A percentile compares a stretch with the other conserved stretches of the same genome.
phyloP scores from a whole-genome alignment of 2,888 invertebrate species.

The Suillia variegata region DNA sequence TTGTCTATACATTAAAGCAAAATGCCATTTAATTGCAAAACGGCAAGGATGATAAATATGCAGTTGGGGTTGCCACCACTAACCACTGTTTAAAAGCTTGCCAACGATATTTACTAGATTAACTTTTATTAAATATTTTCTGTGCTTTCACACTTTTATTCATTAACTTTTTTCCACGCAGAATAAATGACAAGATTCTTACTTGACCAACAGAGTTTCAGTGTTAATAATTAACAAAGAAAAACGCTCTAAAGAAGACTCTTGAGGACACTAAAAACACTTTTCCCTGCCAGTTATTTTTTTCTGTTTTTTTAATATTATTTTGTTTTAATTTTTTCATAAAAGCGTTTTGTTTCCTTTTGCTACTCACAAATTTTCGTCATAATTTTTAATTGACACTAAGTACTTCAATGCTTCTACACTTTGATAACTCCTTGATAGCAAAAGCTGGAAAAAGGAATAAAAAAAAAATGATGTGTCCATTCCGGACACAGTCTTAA shows the following conservation, averaged over 20 bases:
- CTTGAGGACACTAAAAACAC: neutral
- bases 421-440: constrained; percentile 11
- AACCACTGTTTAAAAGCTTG: too few species aligned
- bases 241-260: neutral
- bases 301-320: neutral
- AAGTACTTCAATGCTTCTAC: constrained; percentile 29
- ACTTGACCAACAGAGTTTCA: neutral
- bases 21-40: too few species aligned
- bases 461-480: neutral
- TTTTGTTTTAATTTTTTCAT: too few species aligned
- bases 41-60: too few species aligned
- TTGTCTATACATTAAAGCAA: too few species aligned
- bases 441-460: neutral
- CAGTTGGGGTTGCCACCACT: too few species aligned
- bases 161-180: too few species aligned
- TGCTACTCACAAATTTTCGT: constrained; percentile 11
- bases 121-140: too few species aligned
- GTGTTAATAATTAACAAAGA: neutral
- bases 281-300: neutral
- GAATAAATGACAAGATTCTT: too few species aligned
- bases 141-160: too few species aligned
- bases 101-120: too few species aligned
- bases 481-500: neutral
- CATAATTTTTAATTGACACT: constrained; percentile 30
- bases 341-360: neutral